Evolutionary conservation across 2,797 vertebrate species (phyloP).

Genomic region (Aselliscus stoliczkanus): DNA sequence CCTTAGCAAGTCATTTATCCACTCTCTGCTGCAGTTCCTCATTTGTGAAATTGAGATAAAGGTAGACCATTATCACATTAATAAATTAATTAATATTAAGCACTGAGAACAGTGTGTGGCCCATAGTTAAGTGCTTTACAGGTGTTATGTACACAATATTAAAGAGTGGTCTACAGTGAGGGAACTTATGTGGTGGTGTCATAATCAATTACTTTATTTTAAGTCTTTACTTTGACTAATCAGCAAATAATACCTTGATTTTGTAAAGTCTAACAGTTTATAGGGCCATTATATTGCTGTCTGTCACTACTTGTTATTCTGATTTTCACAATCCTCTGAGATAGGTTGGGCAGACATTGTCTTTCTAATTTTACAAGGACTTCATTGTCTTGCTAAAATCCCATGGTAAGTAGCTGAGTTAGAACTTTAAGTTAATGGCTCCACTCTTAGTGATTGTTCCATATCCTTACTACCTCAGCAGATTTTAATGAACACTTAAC

Average conservation of each 20-base stretch:
- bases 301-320: neutral
- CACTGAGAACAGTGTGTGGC: neutral
- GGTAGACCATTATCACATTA: neutral
- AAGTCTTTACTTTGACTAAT: neutral
- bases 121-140: neutral
- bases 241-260: neutral
- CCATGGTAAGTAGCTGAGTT: neutral
- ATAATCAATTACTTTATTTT: neutral
- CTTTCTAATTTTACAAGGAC: neutral
- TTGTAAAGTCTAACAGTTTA: neutral
- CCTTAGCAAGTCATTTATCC: neutral
- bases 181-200: neutral
- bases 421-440: neutral
- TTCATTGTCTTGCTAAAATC: neutral
- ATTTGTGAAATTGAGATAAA: neutral
- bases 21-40: neutral
- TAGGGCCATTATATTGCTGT: neutral
- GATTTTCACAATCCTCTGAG: neutral
- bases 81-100: neutral
- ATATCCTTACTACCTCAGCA: neutral
- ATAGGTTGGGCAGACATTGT: neutral
- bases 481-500: neutral
- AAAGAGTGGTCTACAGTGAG: neutral
- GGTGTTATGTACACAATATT: neutral
- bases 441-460: neutral